These are phyloP conservation scores for Nothobranchius furzeri DNA, from an alignment of 2,113 vertebrate genomes.

Conservation along the genomic window DNA sequence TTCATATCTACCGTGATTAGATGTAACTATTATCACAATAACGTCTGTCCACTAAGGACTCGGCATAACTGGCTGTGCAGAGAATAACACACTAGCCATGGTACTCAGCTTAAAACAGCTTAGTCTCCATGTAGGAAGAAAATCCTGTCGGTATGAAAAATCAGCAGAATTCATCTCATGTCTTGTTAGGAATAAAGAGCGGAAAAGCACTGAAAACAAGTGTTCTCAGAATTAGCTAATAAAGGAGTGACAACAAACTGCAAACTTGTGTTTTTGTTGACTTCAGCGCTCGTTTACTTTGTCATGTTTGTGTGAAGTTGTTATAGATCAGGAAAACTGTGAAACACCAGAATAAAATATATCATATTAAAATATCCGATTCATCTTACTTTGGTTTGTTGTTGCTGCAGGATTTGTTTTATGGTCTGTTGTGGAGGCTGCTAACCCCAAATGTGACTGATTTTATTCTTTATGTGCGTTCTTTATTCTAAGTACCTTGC, in stretches of 20 bases:
- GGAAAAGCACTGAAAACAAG: constrained; percentile 22
- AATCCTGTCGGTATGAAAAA: constrained; percentile 25
- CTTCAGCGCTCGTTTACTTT: constrained; percentile 13
- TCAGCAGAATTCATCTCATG: constrained; percentile 14
- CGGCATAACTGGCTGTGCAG: constrained; percentile 26
- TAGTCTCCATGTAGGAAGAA: constrained; percentile 8
- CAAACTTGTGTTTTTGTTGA: constrained; percentile 35
- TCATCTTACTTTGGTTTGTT: neutral
- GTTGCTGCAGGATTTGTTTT: neutral
- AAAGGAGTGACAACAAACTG: constrained; percentile 16
- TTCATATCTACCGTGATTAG: constrained; percentile 59
- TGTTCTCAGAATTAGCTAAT: constrained; percentile 21
- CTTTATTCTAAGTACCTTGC: too few relatives aligned
- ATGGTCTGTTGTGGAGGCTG: neutral
- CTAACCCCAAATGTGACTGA: too few relatives aligned
- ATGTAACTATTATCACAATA: constrained; percentile 54
- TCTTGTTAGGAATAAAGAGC: constrained; percentile 27
- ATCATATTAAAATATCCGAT: constrained; percentile 1
- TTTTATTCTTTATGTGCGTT: too few relatives aligned
- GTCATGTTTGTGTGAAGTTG: constrained; percentile 1
- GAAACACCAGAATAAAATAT: constrained; percentile 6
- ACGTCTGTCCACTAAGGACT: constrained; percentile 50
- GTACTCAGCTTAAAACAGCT: constrained; percentile 20
- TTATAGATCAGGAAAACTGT: constrained; percentile 16
- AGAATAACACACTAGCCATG: constrained; percentile 10